A percentile compares a stretch with the other conserved stretches of the same genome.
These are phyloP conservation scores for Lophius piscatorius DNA, from an alignment of 2,113 vertebrate genomes.

Conservation along the genomic window DNA sequence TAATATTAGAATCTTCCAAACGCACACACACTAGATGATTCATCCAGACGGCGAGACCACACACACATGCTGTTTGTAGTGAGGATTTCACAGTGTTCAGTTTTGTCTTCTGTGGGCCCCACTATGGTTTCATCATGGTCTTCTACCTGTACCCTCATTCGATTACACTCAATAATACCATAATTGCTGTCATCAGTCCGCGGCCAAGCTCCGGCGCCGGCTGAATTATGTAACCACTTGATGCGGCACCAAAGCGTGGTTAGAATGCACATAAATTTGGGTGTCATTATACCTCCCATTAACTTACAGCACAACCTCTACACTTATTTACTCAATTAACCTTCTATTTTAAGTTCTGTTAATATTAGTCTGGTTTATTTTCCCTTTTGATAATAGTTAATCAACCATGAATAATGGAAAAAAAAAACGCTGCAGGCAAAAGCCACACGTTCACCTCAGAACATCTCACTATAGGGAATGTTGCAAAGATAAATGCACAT, in stretches of 20 bases:
- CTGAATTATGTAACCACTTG: slow-evolving; percentile 39
- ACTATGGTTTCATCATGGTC: slow-evolving; percentile 27
- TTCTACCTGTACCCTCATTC: neutral
- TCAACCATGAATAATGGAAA: slow-evolving; percentile 72
- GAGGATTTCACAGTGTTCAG: neutral
- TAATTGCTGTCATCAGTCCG: slow-evolving; percentile 48
- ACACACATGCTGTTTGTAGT: neutral
- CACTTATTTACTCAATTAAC: slow-evolving; percentile 74
- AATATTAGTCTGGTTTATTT: slow-evolving; percentile 56
- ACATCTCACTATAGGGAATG: slow-evolving; percentile 40
- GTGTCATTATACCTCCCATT: slow-evolving; percentile 67
- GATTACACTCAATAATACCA: neutral
- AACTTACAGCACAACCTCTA: slow-evolving; percentile 64
- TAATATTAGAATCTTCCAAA: too few species aligned
- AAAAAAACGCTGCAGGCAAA: slow-evolving; percentile 36
- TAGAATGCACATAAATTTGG: slow-evolving; percentile 54
- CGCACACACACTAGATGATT: too few species aligned
- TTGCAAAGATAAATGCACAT: slow-evolving; percentile 57
- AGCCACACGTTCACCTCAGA: slow-evolving; percentile 50
- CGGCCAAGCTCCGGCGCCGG: slow-evolving; percentile 22
- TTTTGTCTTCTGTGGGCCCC: slow-evolving; percentile 9
- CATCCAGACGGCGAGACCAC: too few species aligned
- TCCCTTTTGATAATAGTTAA: slow-evolving; percentile 60
- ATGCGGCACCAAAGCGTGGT: slow-evolving; percentile 26
- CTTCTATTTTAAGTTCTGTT: slow-evolving; percentile 62